Evolutionary conservation across 2,113 vertebrate species (phyloP), one percentile per base, ranked within the genome.

Genomic region (Bujurquina vittata): DNA sequence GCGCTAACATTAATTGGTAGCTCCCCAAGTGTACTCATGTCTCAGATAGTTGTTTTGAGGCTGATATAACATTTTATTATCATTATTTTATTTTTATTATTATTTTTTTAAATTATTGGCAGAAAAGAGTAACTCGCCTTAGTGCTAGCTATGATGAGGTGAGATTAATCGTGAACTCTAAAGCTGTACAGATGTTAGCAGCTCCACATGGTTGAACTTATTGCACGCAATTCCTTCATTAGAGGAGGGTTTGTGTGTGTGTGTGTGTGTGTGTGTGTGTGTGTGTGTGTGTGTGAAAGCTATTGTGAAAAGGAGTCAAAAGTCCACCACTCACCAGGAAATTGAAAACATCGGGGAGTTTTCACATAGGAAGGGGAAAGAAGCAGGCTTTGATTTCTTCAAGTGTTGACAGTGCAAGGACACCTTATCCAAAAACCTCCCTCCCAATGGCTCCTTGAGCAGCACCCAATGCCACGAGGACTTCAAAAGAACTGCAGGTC

Each of bases 321-420:
- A 91, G 89, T 88, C 88, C 86, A 84, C 75, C 60, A 43, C 81
- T 81, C 31, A 35, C 55, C 23, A 46, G 81, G 84, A 93, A 87
- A 91, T 89, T 81, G 49, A 88, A 93, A 91, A 90, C 91, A 92
- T 81, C 77, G 88, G 89, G 84, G 91, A 35, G 75, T 86, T 85
- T 88, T 90, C 65, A 62, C 54, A 80, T 63, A 80, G 83, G 88
- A 89, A 80, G 59, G 84, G 60, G 83, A 74, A 37, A 72, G 63
- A 37, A 72, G 63, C 67, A 77, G 58, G 74, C 91, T 91, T 91
- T 93, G 87, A 92, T 91, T 91, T 84, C 77, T 77, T 8, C 43
- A 75, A 75, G 91, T 84, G 91, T 92, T 91, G 94, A 94, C 94
- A 94, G 92, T 33, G 82, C 79, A 79, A 88, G 84, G 91, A 91